Base-by-base conservation (phyloP, 1,140 invertebrate species). In the Gryllus bimaculatus region DNA sequence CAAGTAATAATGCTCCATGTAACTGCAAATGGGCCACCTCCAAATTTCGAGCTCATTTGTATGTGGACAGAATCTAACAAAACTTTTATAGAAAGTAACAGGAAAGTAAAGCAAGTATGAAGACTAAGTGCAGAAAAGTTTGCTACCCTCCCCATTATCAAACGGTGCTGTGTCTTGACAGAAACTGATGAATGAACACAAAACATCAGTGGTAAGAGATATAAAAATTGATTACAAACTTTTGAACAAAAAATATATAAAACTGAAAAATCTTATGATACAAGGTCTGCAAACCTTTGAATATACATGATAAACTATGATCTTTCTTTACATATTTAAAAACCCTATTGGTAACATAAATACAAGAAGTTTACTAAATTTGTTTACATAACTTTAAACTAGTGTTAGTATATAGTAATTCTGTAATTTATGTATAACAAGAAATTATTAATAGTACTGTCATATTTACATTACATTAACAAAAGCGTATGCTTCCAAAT, bases 221-320 rank as follows among this genome's bases (percentile, higher is more conserved):
- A 66, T 66, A 66, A 66, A 66, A 66, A 10, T 66, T 7, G 54
- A 66, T 66, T 66, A 66, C 54, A 66, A 66, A 66, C 54, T 66
- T 66, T 66, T 66, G 54, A 66, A 66, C 54, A 66, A 66, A 66
- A 66, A 66, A 66, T 66, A 66, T 66, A 66, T 66, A 66, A 66
- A 66, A 66, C 54, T 66, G 54, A 66, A 66, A 66, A 66, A 66
- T 66, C 54, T 66, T 66, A 66, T 66, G 10, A 66, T 66, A 66
- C 54, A 66, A 66, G 54, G 54, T 66, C 18, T 66, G 10, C 54
- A 66, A 66, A 66, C 10, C 54, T 66, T 66, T 66, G 54, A 66
- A 66, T 66, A 66, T 66, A 66, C 54, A 66, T 66, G 10, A 66
- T 66, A 66, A 66, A 66, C 54, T 66, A 66, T 39, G 26, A 39